phyloP scores from a whole-genome alignment of 1,140 invertebrate genomes.

The Habropoda laboriosa region DNA sequence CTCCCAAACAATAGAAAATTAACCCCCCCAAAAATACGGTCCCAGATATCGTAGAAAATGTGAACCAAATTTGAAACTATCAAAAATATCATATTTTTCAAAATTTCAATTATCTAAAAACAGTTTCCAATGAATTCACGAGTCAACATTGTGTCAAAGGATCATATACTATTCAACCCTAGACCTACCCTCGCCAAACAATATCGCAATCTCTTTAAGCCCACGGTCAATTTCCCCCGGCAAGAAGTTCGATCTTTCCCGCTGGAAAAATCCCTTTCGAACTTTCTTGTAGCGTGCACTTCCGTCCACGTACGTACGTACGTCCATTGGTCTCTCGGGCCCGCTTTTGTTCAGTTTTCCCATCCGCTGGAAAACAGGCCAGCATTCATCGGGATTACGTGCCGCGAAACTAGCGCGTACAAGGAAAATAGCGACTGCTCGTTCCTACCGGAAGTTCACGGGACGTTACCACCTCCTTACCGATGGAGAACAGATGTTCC shows the following conservation, averaged over 20 bases:
- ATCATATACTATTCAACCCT: no score
- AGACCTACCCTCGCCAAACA: no score
- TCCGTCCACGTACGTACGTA: not conserved
- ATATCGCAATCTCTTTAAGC: not conserved
- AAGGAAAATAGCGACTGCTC: not conserved
- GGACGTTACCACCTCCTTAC: not conserved
- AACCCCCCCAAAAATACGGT: no score
- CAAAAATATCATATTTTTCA: no score
- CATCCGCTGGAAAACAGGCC: not conserved
- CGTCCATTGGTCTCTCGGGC: not conserved
- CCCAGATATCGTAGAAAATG: no score
- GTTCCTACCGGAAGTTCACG: not conserved
- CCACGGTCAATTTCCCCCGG: not conserved
- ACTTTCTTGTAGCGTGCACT: not conserved
- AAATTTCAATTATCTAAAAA: no score
- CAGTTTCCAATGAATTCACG: no score
- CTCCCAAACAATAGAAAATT: no score
- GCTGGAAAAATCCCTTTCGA: not conserved
- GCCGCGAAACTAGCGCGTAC: constrained; percentile 23
- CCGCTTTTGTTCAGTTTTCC: constrained; percentile 10
- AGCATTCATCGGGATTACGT: constrained; percentile 27
- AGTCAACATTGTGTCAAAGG: no score
- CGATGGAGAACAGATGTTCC: constrained; percentile 5
- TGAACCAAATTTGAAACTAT: no score
- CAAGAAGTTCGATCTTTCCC: not conserved